Base-by-base conservation (phyloP, 2,797 vertebrate genomes). In the Chelonia mydas region DNA sequence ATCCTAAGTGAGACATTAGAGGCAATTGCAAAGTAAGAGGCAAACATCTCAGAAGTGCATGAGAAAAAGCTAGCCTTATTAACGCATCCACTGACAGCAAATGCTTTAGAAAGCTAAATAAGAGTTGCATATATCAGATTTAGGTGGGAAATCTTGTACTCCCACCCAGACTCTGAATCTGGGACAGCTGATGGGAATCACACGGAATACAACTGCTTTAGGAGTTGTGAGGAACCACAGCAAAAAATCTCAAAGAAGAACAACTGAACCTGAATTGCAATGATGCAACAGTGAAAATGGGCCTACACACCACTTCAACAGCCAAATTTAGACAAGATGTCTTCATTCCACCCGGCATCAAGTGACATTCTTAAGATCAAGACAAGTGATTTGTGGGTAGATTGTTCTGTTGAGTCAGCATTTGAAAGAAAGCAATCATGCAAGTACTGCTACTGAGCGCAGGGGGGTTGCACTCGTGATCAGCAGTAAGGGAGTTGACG, bases 171-270 rank as follows among this genome's bases (percentile, higher is more conserved):
- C 17, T 0, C 59, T 61, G 31, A 33, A 61, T 33, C 59, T 61
- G 13, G 59, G 59, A 61, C 59, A 33, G 31, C 31, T 61, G 31
- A 61, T 33, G 8, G 74, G 2, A 81, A 27, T 82, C 25, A 79
- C 0, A 1, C 2, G 6, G 31, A 90, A 72, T 88, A 68, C 84
- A 74, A 82, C 3, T 16, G 11, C 7, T 81, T 80, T 90, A 90
- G 31, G 19, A 74, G 31, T 4, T 68, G 27, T 51, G 95, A 85
- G 25, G 90, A 83, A 28, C 33, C 19, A 85, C 91, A 72, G 83
- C 0, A 88, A n/a, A 88, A 72, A 91, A 74, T 10, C 37, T 72
- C 68, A 37, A 41, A 4, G 16, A n/a, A 72, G 65, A 54, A 10
- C 11, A 84, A 16, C 4, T 27, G 31, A 89, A 27, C 28, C 7